Percentiles rank a stretch among this genome's conserved stretches.
phyloP scores from a whole-genome alignment of 2,113 vertebrate species.

The Kryptolebias marmoratus region DNA sequence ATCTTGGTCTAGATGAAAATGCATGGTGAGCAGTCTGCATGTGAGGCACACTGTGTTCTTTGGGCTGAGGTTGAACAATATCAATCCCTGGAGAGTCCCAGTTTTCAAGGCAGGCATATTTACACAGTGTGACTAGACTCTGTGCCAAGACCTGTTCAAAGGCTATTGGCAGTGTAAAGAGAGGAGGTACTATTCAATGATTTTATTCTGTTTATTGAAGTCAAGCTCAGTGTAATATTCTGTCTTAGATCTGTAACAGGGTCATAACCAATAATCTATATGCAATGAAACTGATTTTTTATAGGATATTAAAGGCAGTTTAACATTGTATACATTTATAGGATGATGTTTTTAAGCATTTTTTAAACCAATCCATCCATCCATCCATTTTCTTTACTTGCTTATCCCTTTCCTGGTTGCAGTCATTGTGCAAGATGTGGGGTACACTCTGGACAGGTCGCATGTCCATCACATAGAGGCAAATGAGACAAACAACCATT shows the following conservation, averaged over 20 bases:
- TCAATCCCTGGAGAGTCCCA: conserved; percentile 47
- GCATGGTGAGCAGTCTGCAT: conserved; percentile 59
- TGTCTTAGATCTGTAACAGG: background rate
- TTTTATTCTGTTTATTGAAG: conserved; percentile 10
- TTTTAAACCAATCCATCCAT: too few species aligned
- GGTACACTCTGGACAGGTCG: too few species aligned
- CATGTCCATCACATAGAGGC: too few species aligned
- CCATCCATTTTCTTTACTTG: too few species aligned
- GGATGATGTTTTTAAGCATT: too few species aligned
- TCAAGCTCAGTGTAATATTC: background rate
- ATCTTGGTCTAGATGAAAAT: conserved; percentile 71
- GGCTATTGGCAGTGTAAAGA: conserved; percentile 11
- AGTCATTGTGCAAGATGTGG: too few species aligned
- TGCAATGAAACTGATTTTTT: background rate
- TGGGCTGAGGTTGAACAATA: conserved; percentile 49
- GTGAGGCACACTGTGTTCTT: conserved; percentile 62
- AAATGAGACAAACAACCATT: too few species aligned
- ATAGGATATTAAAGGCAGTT: too few species aligned
- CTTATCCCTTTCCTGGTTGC: too few species aligned
- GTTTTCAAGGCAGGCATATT: conserved; percentile 48
- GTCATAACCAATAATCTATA: background rate
- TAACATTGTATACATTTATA: too few species aligned
- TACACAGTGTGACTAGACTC: conserved; percentile 4
- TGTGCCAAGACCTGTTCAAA: conserved; percentile 36
- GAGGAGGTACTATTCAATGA: background rate